phyloP scores from a whole-genome alignment of 1,140 invertebrate genomes.

The Drosophila melanica region DNA sequence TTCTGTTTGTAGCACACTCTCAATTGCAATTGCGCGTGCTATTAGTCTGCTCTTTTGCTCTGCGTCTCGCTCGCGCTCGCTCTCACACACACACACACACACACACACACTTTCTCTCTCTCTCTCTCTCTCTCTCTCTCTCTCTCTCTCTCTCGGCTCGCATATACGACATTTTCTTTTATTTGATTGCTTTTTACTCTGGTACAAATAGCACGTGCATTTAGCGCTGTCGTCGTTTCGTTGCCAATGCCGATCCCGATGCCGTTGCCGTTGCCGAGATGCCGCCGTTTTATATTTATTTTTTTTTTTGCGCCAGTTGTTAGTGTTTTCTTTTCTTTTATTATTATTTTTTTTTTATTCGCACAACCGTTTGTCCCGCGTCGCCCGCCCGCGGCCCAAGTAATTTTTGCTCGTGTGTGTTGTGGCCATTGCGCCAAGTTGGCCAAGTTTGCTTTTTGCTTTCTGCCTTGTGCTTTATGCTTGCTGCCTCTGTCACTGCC shows the following conservation, averaged over 20 bases:
- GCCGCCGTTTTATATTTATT: conserved; percentile 7
- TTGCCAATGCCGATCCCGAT: conserved; percentile 27
- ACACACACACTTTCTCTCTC: no score
- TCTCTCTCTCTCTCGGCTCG: neutral
- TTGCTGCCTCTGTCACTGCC: conserved; percentile 32
- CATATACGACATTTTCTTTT: conserved; percentile 21
- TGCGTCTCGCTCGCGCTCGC: neutral
- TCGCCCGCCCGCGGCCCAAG: conserved; percentile 2
- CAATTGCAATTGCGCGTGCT: conserved; percentile 19
- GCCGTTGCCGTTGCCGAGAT: conserved; percentile 13
- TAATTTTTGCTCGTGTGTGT: conserved; percentile 17
- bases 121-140: neutral
- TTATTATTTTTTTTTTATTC: conserved; percentile 20
- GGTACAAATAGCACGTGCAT: conserved; percentile 76
- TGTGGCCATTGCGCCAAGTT: conserved; percentile 26
- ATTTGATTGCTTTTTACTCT: conserved; percentile 52
- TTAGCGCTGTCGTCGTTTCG: conserved; percentile 48
- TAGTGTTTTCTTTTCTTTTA: conserved; percentile 7
- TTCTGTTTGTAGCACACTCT: conserved; percentile 11
- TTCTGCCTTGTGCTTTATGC: conserved; percentile 4
- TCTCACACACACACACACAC: no score
- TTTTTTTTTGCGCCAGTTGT: conserved; percentile 1
- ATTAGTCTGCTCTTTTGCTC: conserved; percentile 4
- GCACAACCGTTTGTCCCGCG: conserved; percentile 3
- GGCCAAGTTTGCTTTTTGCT: conserved; percentile 13